Evolutionary conservation across 23 tunicate species (phyloP).

Genomic region (Trididemnum nubilum): DNA sequence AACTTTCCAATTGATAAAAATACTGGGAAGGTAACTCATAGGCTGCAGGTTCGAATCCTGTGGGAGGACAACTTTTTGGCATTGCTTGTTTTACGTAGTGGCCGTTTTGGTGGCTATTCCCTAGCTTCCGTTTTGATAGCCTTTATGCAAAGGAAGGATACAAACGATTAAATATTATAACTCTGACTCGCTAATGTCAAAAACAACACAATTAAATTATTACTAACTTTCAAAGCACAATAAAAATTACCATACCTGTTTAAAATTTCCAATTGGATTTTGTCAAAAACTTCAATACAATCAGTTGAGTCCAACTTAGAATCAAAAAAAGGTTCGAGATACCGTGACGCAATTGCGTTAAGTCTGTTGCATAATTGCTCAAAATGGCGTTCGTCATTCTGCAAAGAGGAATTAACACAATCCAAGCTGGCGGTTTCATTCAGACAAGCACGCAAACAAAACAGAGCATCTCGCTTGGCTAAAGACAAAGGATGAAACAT

Average conservation of each 20-base stretch:
- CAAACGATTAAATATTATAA: too few relatives aligned
- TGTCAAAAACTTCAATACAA: background rate
- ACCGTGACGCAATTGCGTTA: conserved; percentile 5
- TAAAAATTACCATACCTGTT: conserved; percentile 1
- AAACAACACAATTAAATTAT: too few relatives aligned
- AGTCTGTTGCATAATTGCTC: background rate
- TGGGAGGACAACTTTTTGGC: too few relatives aligned
- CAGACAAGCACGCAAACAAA: conserved; percentile 6
- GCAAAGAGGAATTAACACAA: background rate
- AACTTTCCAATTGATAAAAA: too few relatives aligned
- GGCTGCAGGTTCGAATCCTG: too few relatives aligned
- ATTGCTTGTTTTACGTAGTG: too few relatives aligned
- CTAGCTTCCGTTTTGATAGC: too few relatives aligned
- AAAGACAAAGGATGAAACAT: conserved; percentile 50
- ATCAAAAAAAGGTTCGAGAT: background rate
- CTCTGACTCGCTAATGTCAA: too few relatives aligned
- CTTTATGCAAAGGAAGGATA: too few relatives aligned
- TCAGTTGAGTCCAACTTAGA: background rate
- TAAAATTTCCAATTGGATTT: conserved; percentile 2
- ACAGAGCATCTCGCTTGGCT: conserved; percentile 22
- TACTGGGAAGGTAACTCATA: too few relatives aligned
- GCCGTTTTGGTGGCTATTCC: too few relatives aligned
- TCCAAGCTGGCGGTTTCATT: background rate
- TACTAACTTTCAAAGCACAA: too few relatives aligned
- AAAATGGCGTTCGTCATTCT: background rate